These are phyloP conservation scores for Xenotilapia flavipinnis DNA, from an alignment of 2,113 vertebrate genomes.

Conservation along the genomic window DNA sequence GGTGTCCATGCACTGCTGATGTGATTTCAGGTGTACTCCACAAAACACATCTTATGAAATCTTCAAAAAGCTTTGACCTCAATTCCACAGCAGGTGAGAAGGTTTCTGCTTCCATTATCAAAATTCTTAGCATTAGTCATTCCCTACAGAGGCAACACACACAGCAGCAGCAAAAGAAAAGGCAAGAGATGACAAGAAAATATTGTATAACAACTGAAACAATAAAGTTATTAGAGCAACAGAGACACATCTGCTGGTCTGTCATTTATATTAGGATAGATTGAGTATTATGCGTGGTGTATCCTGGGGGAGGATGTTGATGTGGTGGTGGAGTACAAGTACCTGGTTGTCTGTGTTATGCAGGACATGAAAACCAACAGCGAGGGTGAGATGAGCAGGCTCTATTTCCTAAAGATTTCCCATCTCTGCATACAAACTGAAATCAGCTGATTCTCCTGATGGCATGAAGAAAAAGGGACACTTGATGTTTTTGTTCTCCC, in stretches of 20 bases:
- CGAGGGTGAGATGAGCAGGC: neutral
- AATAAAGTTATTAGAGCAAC: neutral
- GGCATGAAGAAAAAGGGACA: neutral
- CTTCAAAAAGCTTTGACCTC: conserved; percentile 3
- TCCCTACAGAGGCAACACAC: neutral
- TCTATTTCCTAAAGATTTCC: neutral
- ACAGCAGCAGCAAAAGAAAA: neutral
- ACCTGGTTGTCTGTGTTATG: neutral
- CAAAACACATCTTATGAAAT: neutral
- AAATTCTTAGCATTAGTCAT: neutral
- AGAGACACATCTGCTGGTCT: neutral
- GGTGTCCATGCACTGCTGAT: neutral
- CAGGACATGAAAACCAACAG: neutral
- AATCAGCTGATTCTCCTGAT: neutral
- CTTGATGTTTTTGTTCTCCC: neutral
- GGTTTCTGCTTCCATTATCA: neutral
- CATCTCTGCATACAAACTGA: neutral
- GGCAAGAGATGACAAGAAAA: neutral
- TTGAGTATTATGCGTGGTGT: neutral
- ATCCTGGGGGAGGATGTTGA: neutral
- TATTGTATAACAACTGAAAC: neutral
- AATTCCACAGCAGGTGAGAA: conserved; percentile 2
- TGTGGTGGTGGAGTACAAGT: neutral
- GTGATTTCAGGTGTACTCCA: neutral
- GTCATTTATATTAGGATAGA: neutral